Evolutionary conservation across 2,113 vertebrate genomes (phyloP).

Genomic region (Laterallus jamaicensis): DNA sequence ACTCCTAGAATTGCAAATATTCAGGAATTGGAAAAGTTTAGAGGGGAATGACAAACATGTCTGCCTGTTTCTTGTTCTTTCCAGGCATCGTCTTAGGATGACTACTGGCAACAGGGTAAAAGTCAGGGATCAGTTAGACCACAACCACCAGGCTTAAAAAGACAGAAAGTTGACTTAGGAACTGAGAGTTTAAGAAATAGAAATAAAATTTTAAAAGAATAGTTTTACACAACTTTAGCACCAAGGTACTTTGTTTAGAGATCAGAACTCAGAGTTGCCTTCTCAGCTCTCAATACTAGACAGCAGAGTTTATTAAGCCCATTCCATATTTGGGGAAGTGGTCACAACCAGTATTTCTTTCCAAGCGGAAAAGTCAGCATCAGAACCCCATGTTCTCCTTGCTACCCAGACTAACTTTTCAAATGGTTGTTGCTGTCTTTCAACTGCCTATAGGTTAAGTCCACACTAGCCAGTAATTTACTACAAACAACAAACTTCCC

Average conservation of each 20-base stretch:
- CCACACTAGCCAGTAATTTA: background rate
- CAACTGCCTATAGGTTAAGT: background rate
- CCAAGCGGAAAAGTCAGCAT: background rate
- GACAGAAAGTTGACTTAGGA: background rate
- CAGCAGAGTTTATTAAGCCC: background rate
- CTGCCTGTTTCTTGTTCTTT: background rate
- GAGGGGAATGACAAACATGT: background rate
- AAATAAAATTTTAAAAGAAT: background rate
- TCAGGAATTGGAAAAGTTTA: background rate
- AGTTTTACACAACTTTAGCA: background rate
- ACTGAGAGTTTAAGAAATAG: background rate
- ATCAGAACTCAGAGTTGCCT: background rate
- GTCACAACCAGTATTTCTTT: background rate
- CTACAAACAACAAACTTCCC: background rate
- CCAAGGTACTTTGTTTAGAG: background rate
- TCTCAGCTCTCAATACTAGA: background rate
- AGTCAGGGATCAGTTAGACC: background rate
- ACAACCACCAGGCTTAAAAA: background rate
- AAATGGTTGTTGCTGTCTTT: accelerated
- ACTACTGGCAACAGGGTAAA: background rate
- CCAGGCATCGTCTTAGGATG: background rate
- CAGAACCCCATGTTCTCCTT: background rate
- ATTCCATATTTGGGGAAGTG: background rate
- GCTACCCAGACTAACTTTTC: background rate
- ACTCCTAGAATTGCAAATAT: background rate